These are phyloP conservation scores for Drosophila nr. perissopoda DNA, from an alignment of 2,888 invertebrate species.

Conservation along the genomic window DNA sequence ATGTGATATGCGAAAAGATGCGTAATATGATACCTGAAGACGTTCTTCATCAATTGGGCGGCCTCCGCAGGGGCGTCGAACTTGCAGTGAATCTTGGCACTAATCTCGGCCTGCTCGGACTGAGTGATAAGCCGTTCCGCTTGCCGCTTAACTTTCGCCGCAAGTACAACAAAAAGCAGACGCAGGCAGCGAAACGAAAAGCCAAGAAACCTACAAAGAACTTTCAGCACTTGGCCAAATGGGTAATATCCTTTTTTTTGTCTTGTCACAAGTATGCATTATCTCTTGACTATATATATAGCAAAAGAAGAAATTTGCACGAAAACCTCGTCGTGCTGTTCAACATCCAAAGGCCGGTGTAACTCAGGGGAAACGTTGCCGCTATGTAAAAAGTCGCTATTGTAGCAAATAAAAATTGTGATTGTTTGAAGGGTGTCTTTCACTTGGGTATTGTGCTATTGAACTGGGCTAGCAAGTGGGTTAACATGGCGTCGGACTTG, in stretches of 20 bases:
- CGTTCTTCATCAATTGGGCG: conserved; percentile 23
- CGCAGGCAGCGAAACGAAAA: neutral
- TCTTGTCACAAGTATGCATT: neutral
- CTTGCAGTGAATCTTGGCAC: conserved; percentile 48
- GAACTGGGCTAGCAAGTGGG: conserved; percentile 50
- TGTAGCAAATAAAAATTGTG: neutral
- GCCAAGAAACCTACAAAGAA: neutral
- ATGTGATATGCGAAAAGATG: conserved; percentile 23
- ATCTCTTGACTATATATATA: neutral
- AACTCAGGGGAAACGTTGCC: neutral
- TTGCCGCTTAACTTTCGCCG: conserved; percentile 17
- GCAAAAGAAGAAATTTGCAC: neutral
- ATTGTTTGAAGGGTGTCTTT: neutral
- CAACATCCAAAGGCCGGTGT: neutral
- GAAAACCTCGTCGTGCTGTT: neutral
- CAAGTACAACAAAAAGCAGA: neutral
- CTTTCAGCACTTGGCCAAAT: conserved; percentile 1
- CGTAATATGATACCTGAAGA: conserved; percentile 25
- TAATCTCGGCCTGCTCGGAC: conserved; percentile 49
- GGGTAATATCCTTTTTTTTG: neutral
- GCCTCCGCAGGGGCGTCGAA: conserved; percentile 40
- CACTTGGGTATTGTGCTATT: conserved; percentile 25
- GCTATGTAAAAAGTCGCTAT: neutral
- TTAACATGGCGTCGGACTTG: conserved; percentile 57
- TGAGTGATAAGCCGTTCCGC: conserved; percentile 6